phyloP scores from a whole-genome alignment of 2,113 vertebrate genomes.

The Gadus macrocephalus region DNA sequence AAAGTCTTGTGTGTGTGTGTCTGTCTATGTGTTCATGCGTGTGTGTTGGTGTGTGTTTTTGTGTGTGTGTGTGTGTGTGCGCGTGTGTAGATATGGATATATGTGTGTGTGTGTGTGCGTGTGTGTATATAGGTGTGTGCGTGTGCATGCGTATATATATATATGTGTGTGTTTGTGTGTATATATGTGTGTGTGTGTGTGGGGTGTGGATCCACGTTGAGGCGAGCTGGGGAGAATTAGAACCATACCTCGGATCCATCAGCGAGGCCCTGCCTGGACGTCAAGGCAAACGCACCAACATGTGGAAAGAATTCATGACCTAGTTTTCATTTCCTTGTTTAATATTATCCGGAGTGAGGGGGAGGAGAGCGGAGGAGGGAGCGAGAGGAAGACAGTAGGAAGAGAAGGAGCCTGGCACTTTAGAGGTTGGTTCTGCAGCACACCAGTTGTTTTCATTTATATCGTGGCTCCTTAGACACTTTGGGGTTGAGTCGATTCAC shows the following conservation, averaged over 20 bases:
- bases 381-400: conserved; percentile 10
- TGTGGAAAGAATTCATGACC: conserved; percentile 81
- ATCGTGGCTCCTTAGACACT: too few species aligned
- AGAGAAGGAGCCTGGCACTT: conserved; percentile 25
- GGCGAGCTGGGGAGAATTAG: conserved; percentile 51
- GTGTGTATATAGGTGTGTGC: background rate
- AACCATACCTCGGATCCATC: conserved; percentile 71
- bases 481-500: too few species aligned
- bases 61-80: too few species aligned
- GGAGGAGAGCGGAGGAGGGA: conserved; percentile 33
- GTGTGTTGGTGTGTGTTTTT: conserved; percentile 3
- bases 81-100: too few species aligned
- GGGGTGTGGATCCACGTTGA: background rate
- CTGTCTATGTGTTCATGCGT: conserved; percentile 2
- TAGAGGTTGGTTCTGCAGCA: too few species aligned
- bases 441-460: too few species aligned
- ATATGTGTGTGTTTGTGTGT: conserved; percentile 4
- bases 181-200: conserved; percentile 15
- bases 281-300: conserved; percentile 62
- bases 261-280: conserved; percentile 55
- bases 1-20: conserved; percentile 8
- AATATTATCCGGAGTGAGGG: conserved; percentile 50
- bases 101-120: too few species aligned
- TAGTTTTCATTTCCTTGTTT: conserved; percentile 76
- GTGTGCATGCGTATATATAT: background rate